phyloP scores from a whole-genome alignment of 2,888 invertebrate species.

The Ectemnius cavifrons region DNA sequence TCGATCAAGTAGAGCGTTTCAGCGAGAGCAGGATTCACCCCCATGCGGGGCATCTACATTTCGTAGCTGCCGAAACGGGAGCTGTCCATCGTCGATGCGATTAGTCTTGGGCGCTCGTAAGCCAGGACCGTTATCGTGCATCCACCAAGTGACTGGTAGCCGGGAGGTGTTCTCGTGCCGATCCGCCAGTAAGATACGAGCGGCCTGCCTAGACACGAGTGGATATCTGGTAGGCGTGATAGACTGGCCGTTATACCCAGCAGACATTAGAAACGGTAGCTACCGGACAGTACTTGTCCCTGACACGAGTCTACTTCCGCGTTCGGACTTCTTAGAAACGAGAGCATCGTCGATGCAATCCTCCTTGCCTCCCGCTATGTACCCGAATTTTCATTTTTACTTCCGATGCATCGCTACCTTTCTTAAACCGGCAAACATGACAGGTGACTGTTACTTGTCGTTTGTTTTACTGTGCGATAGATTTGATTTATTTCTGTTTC shows the following conservation, averaged over 20 bases:
- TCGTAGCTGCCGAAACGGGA: constrained; percentile 59
- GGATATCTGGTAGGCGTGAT: constrained; percentile 64
- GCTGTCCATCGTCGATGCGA: constrained; percentile 64
- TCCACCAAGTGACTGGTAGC: constrained; percentile 57
- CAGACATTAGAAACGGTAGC: constrained; percentile 54
- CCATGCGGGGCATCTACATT: constrained; percentile 28
- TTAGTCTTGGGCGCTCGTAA: constrained; percentile 66
- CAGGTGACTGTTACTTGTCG: too few relatives aligned
- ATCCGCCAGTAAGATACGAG: constrained; percentile 61
- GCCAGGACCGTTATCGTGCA: constrained; percentile 66
- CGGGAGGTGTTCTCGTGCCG: constrained; percentile 59
- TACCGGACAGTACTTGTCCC: constrained; percentile 50
- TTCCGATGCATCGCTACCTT: too few relatives aligned
- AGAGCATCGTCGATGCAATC: constrained; percentile 30
- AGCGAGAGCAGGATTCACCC: constrained; percentile 33
- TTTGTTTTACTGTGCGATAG: too few relatives aligned
- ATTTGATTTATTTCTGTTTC: too few relatives aligned
- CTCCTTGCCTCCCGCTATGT: not conserved
- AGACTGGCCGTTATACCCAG: constrained; percentile 58
- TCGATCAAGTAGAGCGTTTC: not conserved
- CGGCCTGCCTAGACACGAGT: constrained; percentile 55
- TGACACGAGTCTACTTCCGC: constrained; percentile 45
- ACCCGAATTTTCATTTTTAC: too few relatives aligned
- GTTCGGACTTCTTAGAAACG: constrained; percentile 48
- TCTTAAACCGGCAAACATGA: too few relatives aligned